Conservation (phyloP, 2,888 invertebrate species). For the Erynnis tages region DNA sequence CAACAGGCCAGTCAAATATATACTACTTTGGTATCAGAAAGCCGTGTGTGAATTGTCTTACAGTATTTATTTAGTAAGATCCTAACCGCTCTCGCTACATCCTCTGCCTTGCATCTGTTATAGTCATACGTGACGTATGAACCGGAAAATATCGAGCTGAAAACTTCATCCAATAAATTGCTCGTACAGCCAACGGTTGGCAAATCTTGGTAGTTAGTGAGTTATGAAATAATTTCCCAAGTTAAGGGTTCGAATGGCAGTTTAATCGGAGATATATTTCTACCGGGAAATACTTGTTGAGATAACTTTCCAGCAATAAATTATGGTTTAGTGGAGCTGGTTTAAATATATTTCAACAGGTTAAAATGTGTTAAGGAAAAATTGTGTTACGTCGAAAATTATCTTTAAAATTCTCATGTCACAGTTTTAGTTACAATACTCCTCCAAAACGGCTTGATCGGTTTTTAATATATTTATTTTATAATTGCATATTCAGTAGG, state of each 20-base stretch:
- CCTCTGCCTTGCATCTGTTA: constrained; percentile 15
- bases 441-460: no score
- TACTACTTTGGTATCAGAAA: no score
- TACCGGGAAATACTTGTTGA: constrained; percentile 14
- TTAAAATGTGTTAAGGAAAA: neutral
- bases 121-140: constrained; percentile 32
- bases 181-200: constrained; percentile 32
- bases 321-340: neutral
- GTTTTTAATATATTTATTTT: no score
- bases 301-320: constrained; percentile 20
- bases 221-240: constrained; percentile 26
- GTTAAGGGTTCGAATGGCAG: constrained; percentile 10
- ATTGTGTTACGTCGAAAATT: neutral
- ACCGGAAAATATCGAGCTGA: constrained; percentile 41
- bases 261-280: constrained; percentile 16
- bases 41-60: no score
- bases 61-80: no score
- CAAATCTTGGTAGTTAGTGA: constrained; percentile 27
- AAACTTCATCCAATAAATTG: constrained; percentile 50
- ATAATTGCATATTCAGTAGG: no score
- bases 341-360: neutral
- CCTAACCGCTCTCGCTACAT: neutral
- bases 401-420: no score
- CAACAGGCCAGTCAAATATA: no score
- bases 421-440: no score